Base-by-base conservation (phyloP, 2,797 vertebrate species). In the Otolemur crassicaudatus region DNA sequence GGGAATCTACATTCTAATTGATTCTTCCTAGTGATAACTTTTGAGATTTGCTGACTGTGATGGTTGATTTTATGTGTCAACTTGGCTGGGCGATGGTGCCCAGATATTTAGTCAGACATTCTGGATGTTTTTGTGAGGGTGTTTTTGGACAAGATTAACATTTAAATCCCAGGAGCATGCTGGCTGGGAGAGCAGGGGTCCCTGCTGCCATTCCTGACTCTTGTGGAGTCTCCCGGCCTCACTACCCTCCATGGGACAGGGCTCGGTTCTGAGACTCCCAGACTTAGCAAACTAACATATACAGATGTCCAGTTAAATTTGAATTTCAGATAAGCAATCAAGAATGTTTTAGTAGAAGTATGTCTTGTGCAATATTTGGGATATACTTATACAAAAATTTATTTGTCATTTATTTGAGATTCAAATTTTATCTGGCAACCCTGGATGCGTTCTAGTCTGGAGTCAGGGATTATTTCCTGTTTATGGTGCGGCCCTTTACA, bases 51-150 rank as follows among this genome's bases (percentile, higher is more conserved):
- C 56, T 90, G 63, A 43, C 40, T 73, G 19, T 77, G 84, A 63
- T 88, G 76, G 70, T 81, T 93, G 76, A 87, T 94, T 95, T 92
- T 94, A 85, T 58, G 4, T 80, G 77, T 95, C 69, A 82, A n/a
- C 5, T 63, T 90, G 76, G 20, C 61, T 65, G 43, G 67, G 23
- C 49, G 29, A 58, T 27, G 2, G 31, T 72, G 77, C 67, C 85
- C 72, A 90, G 63, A 40, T 79, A 67, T 85, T 72, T 85, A 40
- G 49, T 75, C 63, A 97, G 31, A 87, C 31, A 7, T 67, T 80
- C 60, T 92, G 60, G 20, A 29, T 81, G 60, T 94, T 94, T 87
- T 85, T 72, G 84, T 61, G 49, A 87, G 23, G n/a, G 3, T 75
- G 37, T 81, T 94, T 75, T 60, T 22, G 67, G 88, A 65, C 76